Evolutionary conservation across 1,140 invertebrate genomes (phyloP).

Genomic region (Polypedilum pembai): DNA sequence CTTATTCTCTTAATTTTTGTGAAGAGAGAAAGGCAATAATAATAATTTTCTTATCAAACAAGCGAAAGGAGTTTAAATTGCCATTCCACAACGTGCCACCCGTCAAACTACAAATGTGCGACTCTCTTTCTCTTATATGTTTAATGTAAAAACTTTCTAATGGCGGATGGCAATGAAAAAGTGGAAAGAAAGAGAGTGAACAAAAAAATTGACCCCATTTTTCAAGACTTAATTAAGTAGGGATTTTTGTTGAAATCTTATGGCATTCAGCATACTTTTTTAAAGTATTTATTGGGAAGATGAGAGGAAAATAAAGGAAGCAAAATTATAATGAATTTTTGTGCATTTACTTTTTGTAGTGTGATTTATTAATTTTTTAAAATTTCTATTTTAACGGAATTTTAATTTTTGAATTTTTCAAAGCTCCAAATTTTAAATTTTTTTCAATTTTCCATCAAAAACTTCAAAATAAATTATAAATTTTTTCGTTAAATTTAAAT

Average conservation of each 20-base stretch:
- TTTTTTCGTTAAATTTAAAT: too few relatives aligned
- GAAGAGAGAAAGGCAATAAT: neutral
- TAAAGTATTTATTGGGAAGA: neutral
- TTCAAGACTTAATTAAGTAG: constrained; percentile 13
- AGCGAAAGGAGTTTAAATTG: constrained; percentile 10
- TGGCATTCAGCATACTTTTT: neutral
- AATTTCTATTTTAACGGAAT: too few relatives aligned
- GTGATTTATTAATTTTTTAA: too few relatives aligned
- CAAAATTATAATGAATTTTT: neutral
- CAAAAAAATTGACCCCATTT: neutral
- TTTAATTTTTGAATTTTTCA: too few relatives aligned
- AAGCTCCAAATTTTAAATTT: too few relatives aligned
- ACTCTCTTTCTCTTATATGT: neutral
- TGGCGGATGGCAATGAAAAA: neutral
- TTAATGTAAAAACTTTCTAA: neutral
- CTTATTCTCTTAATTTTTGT: neutral
- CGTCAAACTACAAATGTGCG: constrained; percentile 5
- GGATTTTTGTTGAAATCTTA: constrained; percentile 11
- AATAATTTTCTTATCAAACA: constrained; percentile 19
- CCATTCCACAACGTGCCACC: constrained; percentile 5
- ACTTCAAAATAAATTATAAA: too few relatives aligned
- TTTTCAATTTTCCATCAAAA: too few relatives aligned
- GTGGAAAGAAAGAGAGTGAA: neutral
- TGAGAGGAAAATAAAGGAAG: neutral
- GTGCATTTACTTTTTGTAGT: neutral